A percentile compares a stretch with the other conserved stretches of the same genome.
Conservation (phyloP, 2,888 invertebrate species). For the Argyresthia albistria region DNA sequence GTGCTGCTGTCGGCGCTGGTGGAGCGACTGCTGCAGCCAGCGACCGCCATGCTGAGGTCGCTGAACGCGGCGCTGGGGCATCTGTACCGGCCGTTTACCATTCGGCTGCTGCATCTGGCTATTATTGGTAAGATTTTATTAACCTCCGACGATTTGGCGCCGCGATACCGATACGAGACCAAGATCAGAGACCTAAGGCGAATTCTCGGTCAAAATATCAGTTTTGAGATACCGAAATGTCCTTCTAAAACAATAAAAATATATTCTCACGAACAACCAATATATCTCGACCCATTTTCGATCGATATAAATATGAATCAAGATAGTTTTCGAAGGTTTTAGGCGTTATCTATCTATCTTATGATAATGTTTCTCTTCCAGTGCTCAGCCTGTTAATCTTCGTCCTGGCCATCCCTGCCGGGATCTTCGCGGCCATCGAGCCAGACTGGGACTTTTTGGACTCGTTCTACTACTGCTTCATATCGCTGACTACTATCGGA, state of each 20-base stretch:
- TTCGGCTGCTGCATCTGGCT: slow-evolving; percentile 81
- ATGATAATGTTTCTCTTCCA: slow-evolving; percentile 29
- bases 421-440: slow-evolving; percentile 81
- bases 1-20: slow-evolving; percentile 87
- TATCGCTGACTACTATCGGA: slow-evolving; percentile 91
- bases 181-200: too few species aligned
- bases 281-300: too few species aligned
- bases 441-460: slow-evolving; percentile 89
- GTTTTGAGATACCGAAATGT: too few species aligned
- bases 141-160: too few species aligned
- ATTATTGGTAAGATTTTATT: slow-evolving; percentile 70
- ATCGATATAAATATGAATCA: too few species aligned
- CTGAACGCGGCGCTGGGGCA: slow-evolving; percentile 81
- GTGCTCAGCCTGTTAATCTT: slow-evolving; percentile 67
- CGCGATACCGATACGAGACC: too few species aligned
- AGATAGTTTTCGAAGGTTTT: too few species aligned
- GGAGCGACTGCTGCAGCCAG: slow-evolving; percentile 83
- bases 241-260: too few species aligned
- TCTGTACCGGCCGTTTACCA: slow-evolving; percentile 81
- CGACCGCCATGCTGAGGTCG: slow-evolving; percentile 78
- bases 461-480: slow-evolving; percentile 92
- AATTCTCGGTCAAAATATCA: too few species aligned
- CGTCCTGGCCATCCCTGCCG: slow-evolving; percentile 84
- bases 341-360: neutral
- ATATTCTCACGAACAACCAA: too few species aligned